These are phyloP conservation scores for Xestia c-nigrum DNA, from an alignment of 2,888 invertebrate genomes.

Conservation along the genomic window DNA sequence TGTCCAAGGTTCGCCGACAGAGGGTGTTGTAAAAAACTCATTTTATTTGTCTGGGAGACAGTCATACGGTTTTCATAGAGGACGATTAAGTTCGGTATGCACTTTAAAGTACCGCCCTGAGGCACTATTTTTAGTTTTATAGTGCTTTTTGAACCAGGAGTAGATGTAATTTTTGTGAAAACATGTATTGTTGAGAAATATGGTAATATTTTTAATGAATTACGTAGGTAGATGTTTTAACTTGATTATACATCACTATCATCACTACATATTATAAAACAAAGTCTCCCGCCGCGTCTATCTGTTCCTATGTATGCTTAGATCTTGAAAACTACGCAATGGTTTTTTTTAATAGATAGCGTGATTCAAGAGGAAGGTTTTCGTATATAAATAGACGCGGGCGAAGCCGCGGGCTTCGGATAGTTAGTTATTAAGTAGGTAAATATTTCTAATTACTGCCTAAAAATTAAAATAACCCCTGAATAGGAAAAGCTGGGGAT, in stretches of 20 bases:
- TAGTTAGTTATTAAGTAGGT: too few species aligned
- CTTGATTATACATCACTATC: too few species aligned
- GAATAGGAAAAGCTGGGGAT: neutral
- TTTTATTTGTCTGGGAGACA: constrained; percentile 81
- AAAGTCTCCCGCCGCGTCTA: too few species aligned
- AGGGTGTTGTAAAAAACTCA: constrained; percentile 80
- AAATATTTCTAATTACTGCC: neutral
- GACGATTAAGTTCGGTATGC: constrained; percentile 74
- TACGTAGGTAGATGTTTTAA: neutral
- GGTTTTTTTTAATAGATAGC: too few species aligned
- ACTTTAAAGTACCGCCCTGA: constrained; percentile 70
- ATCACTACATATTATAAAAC: too few species aligned
- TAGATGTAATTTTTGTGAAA: neutral
- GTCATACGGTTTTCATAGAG: constrained; percentile 77
- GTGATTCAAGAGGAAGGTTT: too few species aligned
- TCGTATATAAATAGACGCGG: too few species aligned
- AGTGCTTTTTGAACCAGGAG: constrained; percentile 66
- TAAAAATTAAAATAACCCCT: neutral
- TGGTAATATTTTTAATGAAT: neutral
- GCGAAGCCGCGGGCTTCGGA: too few species aligned
- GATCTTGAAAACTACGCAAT: too few species aligned
- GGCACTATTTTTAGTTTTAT: constrained; percentile 82
- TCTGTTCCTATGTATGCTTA: too few species aligned
- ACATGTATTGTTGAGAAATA: neutral
- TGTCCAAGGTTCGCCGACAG: constrained; percentile 73